Base-by-base conservation (phyloP, 2,888 invertebrate genomes). In the Pteria penguin region DNA sequence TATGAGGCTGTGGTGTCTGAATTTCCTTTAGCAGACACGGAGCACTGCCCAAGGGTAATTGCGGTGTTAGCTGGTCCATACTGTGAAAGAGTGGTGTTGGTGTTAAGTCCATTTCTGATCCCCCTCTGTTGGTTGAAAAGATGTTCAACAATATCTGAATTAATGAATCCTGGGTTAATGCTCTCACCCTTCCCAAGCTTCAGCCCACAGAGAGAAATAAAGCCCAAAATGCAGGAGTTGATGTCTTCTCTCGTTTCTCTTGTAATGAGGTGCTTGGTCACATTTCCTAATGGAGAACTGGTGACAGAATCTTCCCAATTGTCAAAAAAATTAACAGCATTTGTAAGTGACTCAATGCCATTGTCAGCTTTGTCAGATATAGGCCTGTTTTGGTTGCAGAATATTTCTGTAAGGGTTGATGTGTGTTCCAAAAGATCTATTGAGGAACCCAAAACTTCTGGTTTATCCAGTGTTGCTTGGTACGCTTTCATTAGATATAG, bases 61-160 rank as follows among this genome's bases (percentile, higher is more conserved):
- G 78, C 69, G 26, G 71, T 80, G 31, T 75, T 72, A 24, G 78
- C 67, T 11, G 79, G 81, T 26, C 81, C 79, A 74, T 79, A 78
- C 45, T 79, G 77, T 22, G 70, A 26, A 2, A 81, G 54, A 54
- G 79, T 79, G 14, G 79, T 73, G 31, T 81, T 79, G 8, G 77
- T 70, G 52, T 78, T 77, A 29, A 76, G 36, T 4, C 81, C 79
- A 74, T 81, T 76, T n/a, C n/a, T n/a, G n/a, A n/a, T n/a, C n/a
- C n/a, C n/a, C n/a, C n/a, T n/a, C n/a, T n/a, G n/a, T n/a, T n/a
- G n/a, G n/a, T n/a, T n/a, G n/a, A n/a, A n/a, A n/a, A n/a, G n/a
- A n/a, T n/a, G n/a, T 52, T 77, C 77, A 8, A 75, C 45, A 24
- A 62, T 62, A 36, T 81, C 81, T 4, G 68, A 77, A 61, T 79